Base-by-base conservation (phyloP, 2,797 vertebrate species). In the Diceros bicornis region DNA sequence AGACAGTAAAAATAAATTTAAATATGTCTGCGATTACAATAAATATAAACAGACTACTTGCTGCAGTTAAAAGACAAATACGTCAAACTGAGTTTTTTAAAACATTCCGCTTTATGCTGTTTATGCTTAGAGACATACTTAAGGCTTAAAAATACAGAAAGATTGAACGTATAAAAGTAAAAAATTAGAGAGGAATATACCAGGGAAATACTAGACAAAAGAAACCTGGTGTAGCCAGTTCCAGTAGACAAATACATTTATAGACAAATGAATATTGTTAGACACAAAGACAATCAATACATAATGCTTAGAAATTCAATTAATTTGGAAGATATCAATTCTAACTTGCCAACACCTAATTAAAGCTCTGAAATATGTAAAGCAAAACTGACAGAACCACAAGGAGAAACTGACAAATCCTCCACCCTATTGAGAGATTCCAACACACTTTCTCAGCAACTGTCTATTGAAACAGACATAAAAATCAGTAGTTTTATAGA, bases 231-330 rank as follows among this genome's bases (percentile, higher is more conserved):
- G 0, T 81, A 66, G 69, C 29, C 59, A 71, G 32, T 47, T 75
- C 64, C 21, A 64, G 25, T 12, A 50, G 21, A 89, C 13, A 72
- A 50, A 84, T 32, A 85, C 9, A 74, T 57, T 87, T 72, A 82
- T 14, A 92, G 75, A 86, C 27, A 87, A 69, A 47, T 62, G 61
- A 87, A 86, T 64, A 29, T 52, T 78, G 79, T 77, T 92, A 79
- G 81, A 89, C 25, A 92, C 74, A 87, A 81, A 92, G 25, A 87
- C 9, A 72, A 92, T 74, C 34, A 91, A 41, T 57, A 78, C 13
- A 34, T 52, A 79, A 77, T n/a, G 11, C 57, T 79, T 66, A 61
- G 62, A 92, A 66, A 69, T 84, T 72, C 62, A 84, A 84, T 69
- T 72, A 27, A 64, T 44, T 89, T 85, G 47, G 7, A 88, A 96